Conservation (phyloP, 2,113 vertebrate species). For the Promerops cafer region DNA sequence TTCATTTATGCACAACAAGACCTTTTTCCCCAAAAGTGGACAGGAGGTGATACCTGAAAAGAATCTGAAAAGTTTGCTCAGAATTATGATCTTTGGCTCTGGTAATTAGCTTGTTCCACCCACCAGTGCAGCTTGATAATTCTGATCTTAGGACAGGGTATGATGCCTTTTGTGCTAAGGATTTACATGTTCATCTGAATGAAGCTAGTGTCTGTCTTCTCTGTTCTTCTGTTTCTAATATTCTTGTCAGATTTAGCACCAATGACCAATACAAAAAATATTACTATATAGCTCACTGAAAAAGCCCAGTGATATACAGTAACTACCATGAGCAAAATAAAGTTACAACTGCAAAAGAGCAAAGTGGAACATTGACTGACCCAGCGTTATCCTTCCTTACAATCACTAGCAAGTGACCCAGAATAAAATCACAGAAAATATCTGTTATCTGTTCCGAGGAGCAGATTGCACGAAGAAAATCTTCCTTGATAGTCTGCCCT, state of each 20-base stretch:
- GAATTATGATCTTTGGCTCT: background rate
- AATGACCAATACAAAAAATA: background rate
- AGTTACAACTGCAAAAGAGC: background rate
- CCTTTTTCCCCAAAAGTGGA: background rate
- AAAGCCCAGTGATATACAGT: background rate
- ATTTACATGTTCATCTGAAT: background rate
- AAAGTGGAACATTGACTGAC: background rate
- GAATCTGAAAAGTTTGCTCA: background rate
- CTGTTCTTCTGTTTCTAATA: background rate
- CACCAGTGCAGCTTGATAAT: background rate
- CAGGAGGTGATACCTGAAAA: background rate
- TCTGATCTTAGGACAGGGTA: background rate
- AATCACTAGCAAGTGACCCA: background rate
- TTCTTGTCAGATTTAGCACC: background rate
- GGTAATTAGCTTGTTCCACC: background rate
- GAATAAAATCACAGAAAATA: background rate
- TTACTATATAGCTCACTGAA: background rate
- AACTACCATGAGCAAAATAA: background rate
- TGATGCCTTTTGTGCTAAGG: background rate
- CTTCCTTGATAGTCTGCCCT: background rate
- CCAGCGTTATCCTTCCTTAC: background rate
- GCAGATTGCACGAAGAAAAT: background rate
- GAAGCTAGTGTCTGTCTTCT: background rate
- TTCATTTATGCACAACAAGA: background rate
- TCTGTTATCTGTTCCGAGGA: background rate